Percentiles rank a stretch among this genome's conserved stretches.
These are phyloP conservation scores for Tetramorium simillimum DNA, from an alignment of 1,140 invertebrate genomes.

Conservation along the genomic window DNA sequence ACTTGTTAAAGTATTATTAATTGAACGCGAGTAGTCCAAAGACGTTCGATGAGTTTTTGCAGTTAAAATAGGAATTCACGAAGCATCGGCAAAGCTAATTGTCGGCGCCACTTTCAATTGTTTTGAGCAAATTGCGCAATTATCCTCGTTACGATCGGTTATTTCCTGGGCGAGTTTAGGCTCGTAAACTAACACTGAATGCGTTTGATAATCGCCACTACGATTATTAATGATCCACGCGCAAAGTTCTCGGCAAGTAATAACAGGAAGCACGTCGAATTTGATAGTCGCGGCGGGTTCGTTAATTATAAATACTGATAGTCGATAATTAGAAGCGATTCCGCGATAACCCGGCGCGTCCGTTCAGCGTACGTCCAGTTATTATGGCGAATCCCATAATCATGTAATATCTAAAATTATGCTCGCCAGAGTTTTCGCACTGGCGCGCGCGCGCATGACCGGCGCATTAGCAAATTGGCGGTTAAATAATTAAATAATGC, in stretches of 20 bases:
- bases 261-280: constrained; percentile 50
- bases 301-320: constrained; percentile 67
- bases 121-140: constrained; percentile 1
- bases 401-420: constrained; percentile 64
- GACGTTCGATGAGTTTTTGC: not conserved
- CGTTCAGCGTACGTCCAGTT: constrained; percentile 6
- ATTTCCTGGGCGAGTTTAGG: constrained; percentile 7
- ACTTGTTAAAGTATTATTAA: not conserved
- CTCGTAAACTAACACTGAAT: constrained; percentile 16
- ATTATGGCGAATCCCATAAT: constrained; percentile 53
- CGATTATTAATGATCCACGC: constrained; percentile 53
- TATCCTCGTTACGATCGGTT: not conserved
- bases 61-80: not conserved
- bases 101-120: not conserved
- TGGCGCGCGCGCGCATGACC: constrained; percentile 22
- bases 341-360: constrained; percentile 35
- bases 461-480: constrained; percentile 65
- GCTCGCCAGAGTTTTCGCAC: constrained; percentile 45
- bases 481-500: constrained; percentile 62
- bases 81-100: not conserved
- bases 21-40: not conserved
- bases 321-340: constrained; percentile 49
- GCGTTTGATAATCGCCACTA: constrained; percentile 7
- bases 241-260: constrained; percentile 56
- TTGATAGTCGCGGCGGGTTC: constrained; percentile 52